phyloP scores from a whole-genome alignment of 2,113 vertebrate species.

The Oryctolagus cuniculus region DNA sequence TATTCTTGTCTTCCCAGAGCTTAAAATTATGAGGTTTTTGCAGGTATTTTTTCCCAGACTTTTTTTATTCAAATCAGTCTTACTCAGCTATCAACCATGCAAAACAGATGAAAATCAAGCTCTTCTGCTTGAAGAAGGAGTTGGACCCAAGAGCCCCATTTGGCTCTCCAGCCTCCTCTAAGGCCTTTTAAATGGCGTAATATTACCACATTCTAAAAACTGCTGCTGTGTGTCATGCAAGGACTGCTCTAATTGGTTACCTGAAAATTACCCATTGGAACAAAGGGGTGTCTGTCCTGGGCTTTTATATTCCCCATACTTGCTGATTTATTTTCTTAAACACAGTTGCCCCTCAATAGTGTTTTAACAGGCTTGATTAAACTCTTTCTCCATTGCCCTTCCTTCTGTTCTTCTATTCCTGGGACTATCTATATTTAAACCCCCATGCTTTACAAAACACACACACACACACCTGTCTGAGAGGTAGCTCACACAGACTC shows the following conservation, averaged over 20 bases:
- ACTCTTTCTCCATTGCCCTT: neutral
- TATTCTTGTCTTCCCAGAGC: neutral
- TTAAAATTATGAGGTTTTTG: constrained; percentile 13
- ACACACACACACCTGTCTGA: too few species aligned
- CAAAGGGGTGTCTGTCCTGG: neutral
- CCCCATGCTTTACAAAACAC: too few species aligned
- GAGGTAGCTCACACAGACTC: neutral
- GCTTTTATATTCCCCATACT: neutral
- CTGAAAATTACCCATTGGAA: constrained; percentile 4
- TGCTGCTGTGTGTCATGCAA: neutral
- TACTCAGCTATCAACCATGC: neutral
- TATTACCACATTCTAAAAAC: constrained; percentile 17
- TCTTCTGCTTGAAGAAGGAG: constrained; percentile 21
- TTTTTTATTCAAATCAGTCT: neutral
- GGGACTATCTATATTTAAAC: neutral
- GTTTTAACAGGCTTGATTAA: neutral
- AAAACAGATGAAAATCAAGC: constrained; percentile 34
- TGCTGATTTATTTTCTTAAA: neutral
- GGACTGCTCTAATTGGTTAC: constrained; percentile 11
- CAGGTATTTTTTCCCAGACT: neutral
- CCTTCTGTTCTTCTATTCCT: neutral
- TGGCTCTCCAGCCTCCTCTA: neutral
- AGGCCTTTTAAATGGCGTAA: neutral
- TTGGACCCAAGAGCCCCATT: neutral
- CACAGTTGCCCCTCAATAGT: neutral